Conservation (phyloP, 2,113 vertebrate species). For the Entosphenus tridentatus region DNA sequence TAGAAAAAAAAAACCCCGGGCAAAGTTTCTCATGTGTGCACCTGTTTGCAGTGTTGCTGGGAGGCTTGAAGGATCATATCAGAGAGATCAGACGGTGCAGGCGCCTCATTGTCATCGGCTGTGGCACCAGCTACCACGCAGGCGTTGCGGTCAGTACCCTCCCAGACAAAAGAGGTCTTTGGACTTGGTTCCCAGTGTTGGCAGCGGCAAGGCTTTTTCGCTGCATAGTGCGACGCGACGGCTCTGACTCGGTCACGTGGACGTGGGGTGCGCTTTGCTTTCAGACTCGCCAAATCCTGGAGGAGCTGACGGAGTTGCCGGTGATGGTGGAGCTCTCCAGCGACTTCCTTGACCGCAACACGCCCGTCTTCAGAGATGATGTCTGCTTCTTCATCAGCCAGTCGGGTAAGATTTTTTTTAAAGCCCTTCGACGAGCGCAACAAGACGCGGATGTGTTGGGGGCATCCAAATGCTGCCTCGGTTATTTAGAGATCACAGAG, state of each 20-base stretch:
- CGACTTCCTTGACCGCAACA: slow-evolving; percentile 10
- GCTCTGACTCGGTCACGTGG: no score
- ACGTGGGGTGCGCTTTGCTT: neutral
- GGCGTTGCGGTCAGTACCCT: slow-evolving; percentile 9
- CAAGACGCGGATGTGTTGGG: no score
- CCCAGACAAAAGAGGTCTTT: neutral
- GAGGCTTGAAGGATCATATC: slow-evolving; percentile 9
- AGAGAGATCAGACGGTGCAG: slow-evolving; percentile 10
- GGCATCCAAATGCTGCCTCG: no score
- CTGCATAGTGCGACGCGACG: no score
- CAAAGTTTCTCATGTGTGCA: neutral
- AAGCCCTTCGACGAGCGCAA: no score
- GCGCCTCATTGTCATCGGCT: slow-evolving; percentile 9
- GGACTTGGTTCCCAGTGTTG: no score
- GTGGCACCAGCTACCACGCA: slow-evolving; percentile 9
- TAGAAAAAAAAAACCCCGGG: no score
- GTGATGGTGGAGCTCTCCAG: slow-evolving; percentile 10
- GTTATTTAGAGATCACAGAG: no score
- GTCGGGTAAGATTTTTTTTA: slow-evolving; percentile 3
- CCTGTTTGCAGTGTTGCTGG: slow-evolving; percentile 7
- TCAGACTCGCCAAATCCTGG: slow-evolving; percentile 10
- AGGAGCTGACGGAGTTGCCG: slow-evolving; percentile 10
- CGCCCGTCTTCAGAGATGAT: slow-evolving; percentile 9
- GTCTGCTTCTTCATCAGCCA: slow-evolving; percentile 11
- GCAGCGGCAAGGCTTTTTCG: no score